Conservation (phyloP, 2,797 vertebrate genomes). For the Sebastolobus alascanus region DNA sequence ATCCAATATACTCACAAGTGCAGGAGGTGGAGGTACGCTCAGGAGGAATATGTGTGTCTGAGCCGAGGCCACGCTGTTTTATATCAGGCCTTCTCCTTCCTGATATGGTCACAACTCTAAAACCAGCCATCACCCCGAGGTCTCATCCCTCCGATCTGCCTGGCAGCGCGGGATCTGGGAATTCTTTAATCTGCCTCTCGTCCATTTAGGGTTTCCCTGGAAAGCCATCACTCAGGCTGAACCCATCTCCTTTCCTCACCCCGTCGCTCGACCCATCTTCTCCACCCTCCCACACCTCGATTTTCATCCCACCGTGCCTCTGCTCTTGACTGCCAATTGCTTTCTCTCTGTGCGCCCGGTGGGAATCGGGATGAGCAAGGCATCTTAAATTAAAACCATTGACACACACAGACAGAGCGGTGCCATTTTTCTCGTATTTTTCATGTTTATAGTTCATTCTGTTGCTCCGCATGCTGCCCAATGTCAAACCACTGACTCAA, state of each 20-base stretch:
- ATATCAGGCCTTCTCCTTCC: constrained; percentile 61
- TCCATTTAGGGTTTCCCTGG: constrained; percentile 72
- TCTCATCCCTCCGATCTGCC: constrained; percentile 60
- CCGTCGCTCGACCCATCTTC: constrained; percentile 18
- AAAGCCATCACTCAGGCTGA: constrained; percentile 41
- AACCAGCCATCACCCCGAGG: constrained; percentile 65
- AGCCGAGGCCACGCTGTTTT: constrained; percentile 60
- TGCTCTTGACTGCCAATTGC: constrained; percentile 7
- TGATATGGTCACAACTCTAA: constrained; percentile 75
- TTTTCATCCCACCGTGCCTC: constrained; percentile 19
- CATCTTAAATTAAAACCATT: constrained; percentile 35
- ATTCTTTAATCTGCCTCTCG: constrained; percentile 64
- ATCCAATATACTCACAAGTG: constrained; percentile 58
- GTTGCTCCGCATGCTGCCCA: not conserved
- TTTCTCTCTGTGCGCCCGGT: constrained; percentile 1
- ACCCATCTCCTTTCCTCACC: constrained; percentile 32
- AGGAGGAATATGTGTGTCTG: constrained; percentile 38
- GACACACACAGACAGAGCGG: not conserved
- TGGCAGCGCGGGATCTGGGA: constrained; percentile 66
- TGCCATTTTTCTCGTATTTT: not conserved
- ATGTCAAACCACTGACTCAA: not conserved
- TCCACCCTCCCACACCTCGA: constrained; percentile 18
- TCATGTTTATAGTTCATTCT: not conserved
- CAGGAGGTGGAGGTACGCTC: constrained; percentile 43
- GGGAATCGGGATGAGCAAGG: constrained; percentile 38